Base-by-base conservation (phyloP, 2,888 invertebrate species). In the Acanthococcus lagerstroemiae region DNA sequence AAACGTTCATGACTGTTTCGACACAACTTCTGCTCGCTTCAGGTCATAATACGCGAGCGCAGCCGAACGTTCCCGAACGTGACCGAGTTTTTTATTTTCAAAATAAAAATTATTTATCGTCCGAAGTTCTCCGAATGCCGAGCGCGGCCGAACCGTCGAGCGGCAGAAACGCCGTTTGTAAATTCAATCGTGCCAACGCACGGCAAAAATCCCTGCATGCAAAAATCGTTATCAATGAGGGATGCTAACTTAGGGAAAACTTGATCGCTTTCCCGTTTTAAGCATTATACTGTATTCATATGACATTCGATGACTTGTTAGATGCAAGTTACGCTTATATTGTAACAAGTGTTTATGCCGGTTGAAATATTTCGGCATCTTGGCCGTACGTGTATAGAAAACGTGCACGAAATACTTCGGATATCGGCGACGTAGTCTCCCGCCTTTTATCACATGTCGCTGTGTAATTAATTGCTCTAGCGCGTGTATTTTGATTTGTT, bases 1-100 rank as follows among this genome's bases (percentile, higher is more conserved):
- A 52, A 63, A 63, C 63, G 63, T 63, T 63, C 63, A 63, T 63
- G 63, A 63, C 63, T 63, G 63, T 63, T 63, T 63, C 63, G 54
- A 63, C 63, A 63, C 63, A 63, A 63, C 63, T 63, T 63, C 54
- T 52, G 54, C 63, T 63, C 63, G 63, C 63, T 63, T 63, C 54
- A 52, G 63, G 63, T 63, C 63, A 63, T 63, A 63, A 54, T 54
- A 15, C 21, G 9, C 63, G 63, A 63, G 12, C 22, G 7, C 5
- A 1, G 12, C 9, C 63, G 63, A 63, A 37, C n/a, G 37, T 15
- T 7, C 52, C 24, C 63, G 63, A 52, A 54, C 27, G 52, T 21
- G 9, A 17, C n/a, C 52, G 63, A 63, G 9, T 37, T 63, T 63
- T 52, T 63, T 63, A 37, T 63, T 50, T 61, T 61, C 15, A 30